phyloP scores from a whole-genome alignment of 2,888 invertebrate species.

The Diaprepes abbreviatus region DNA sequence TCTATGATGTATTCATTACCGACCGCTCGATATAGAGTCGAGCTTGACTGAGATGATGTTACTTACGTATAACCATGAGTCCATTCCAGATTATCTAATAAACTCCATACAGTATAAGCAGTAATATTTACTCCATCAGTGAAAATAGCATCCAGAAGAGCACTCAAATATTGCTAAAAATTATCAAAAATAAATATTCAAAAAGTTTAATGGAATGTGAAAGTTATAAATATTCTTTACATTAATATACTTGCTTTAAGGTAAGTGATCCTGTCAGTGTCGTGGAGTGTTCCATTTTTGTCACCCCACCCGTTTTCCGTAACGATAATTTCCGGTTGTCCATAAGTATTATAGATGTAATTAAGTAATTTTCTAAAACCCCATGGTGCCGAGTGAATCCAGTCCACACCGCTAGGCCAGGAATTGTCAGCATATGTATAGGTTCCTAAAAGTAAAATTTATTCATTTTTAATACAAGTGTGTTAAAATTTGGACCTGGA shows the following conservation, averaged over 20 bases:
- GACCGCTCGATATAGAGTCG: too few species aligned
- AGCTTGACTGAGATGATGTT: too few species aligned
- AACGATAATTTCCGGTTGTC: constrained; percentile 36
- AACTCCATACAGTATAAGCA: constrained; percentile 83
- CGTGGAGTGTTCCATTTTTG: constrained; percentile 42
- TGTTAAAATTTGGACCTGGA: too few species aligned
- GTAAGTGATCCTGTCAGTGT: constrained; percentile 49
- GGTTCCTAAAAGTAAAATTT: not conserved
- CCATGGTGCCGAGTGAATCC: constrained; percentile 69
- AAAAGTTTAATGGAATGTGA: too few species aligned
- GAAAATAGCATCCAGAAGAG: constrained; percentile 64
- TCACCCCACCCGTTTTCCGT: constrained; percentile 46
- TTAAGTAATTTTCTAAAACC: constrained; percentile 40
- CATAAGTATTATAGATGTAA: constrained; percentile 20
- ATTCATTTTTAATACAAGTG: too few species aligned
- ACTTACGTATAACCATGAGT: constrained; percentile 73
- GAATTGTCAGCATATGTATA: constrained; percentile 6
- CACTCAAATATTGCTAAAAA: too few species aligned
- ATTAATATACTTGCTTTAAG: constrained; percentile 18
- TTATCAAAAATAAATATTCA: too few species aligned
- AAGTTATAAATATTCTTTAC: too few species aligned
- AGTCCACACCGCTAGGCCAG: constrained; percentile 44
- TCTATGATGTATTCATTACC: too few species aligned
- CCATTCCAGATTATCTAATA: constrained; percentile 89
- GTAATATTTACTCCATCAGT: constrained; percentile 73